Evolutionary conservation across 2,797 vertebrate genomes (phyloP), one percentile per base, ranked within the genome.

Genomic region (Falco novaeseelandiae): DNA sequence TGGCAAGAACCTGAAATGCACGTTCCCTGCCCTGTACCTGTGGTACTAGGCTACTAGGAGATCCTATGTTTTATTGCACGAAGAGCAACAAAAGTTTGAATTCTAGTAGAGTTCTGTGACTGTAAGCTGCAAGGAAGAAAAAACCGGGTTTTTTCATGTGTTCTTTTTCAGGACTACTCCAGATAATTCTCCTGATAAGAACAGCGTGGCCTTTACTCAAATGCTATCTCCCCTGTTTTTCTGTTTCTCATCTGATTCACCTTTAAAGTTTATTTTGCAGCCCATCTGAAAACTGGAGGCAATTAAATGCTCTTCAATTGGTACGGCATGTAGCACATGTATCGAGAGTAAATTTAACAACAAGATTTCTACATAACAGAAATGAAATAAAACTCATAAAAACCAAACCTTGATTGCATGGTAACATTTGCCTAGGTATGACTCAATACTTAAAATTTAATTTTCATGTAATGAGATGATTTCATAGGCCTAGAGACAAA

Each of bases 201-300:
- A 83, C 0, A 57, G 29, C 0, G 0, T 51, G 63, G 81, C 82
- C 52, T 95, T 87, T 83, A 89, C 54, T 61, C 40, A 74, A 92
- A 83, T 54, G 32, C n/a, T 29, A 8, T 57, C 62, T 48, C 29
- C 32, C 48, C 21, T 42, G 8, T 46, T 83, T 63, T 92, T 80
- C 57, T 72, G 87, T 40, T 92, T 91, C 52, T 91, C 78, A 78
- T 65, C 72, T 87, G 72, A 95, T 83, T 90, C 79, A 78, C 76
- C 49, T 88, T 92, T 83, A 46, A 74, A 87, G 61, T 86, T 93
- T 81, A 83, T 58, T 96, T 78, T 88, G 54, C 44, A 74, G 57
- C 76, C 82, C 54, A 62, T n/a, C 38, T 81, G 61, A 57, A 83
- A 92, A 78, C 26, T 61, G 46, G 49, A 91, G 78, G 49, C 61